Percentiles rank a stretch among this genome's conserved stretches.
Conservation (phyloP, 1,140 invertebrate genomes). For the Pseudomyrmex concolor region DNA sequence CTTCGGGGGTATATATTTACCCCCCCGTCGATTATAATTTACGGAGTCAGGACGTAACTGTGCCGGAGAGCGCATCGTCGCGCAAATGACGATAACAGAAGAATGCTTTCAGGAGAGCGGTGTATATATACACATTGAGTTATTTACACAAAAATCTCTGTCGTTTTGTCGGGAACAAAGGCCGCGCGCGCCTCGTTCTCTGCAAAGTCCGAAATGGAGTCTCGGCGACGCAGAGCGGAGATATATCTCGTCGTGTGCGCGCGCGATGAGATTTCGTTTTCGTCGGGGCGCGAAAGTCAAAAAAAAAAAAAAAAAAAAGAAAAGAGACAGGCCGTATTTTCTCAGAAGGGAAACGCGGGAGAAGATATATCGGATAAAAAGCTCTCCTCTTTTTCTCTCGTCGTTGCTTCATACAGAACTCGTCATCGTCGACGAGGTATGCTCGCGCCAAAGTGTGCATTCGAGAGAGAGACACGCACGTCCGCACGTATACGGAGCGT, state of each 20-base stretch:
- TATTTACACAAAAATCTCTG: constrained; percentile 60
- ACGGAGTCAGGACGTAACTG: constrained; percentile 22
- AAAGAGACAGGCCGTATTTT: not conserved
- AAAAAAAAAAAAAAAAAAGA: not conserved
- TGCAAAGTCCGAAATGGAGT: constrained; percentile 13
- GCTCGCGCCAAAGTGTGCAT: not conserved
- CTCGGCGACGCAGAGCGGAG: constrained; percentile 13
- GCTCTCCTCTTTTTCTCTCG: not conserved
- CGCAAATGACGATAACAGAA: constrained; percentile 54
- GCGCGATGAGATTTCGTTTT: constrained; percentile 31
- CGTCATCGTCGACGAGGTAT: constrained; percentile 24
- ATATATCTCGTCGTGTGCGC: constrained; percentile 16
- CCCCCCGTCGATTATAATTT: constrained; percentile 51
- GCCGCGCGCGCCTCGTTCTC: constrained; percentile 26
- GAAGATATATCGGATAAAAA: constrained; percentile 32
- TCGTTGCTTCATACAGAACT: constrained; percentile 13
- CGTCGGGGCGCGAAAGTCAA: not conserved
- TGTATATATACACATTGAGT: constrained; percentile 18
- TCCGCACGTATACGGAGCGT: constrained; percentile 30
- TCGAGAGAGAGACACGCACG: constrained; percentile 44
- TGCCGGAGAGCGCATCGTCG: not conserved
- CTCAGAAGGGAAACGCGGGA: constrained; percentile 14
- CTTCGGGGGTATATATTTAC: not conserved
- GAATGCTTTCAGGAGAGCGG: constrained; percentile 42
- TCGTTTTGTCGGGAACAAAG: constrained; percentile 56